Conservation (phyloP, 2,888 invertebrate genomes). For the Malthinus flaveolus region DNA sequence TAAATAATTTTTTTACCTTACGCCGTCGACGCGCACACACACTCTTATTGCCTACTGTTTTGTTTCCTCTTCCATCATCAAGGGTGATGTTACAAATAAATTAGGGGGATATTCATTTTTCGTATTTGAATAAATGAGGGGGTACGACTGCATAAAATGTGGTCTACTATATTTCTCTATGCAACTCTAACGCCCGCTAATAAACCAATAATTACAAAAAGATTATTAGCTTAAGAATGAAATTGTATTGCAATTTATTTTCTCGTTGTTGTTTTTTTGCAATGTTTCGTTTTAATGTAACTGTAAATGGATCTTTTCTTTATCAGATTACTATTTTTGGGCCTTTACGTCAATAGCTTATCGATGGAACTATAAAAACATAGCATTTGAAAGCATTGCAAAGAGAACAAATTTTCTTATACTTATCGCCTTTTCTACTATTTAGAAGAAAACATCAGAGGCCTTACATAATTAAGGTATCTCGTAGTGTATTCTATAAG, state of each 20-base stretch:
- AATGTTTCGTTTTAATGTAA: constrained; percentile 23
- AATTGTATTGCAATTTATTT: constrained; percentile 20
- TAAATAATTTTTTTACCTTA: constrained; percentile 17
- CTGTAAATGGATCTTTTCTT: constrained; percentile 26
- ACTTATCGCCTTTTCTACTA: too few relatives aligned
- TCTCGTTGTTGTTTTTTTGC: constrained; percentile 15
- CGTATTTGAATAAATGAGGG: constrained; percentile 35
- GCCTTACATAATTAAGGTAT: too few relatives aligned
- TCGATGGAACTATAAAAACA: constrained; percentile 9
- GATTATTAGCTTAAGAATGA: constrained; percentile 11
- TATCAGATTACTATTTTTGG: constrained; percentile 27
- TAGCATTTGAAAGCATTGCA: too few relatives aligned
- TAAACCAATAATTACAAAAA: constrained; percentile 23
- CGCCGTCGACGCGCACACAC: constrained; percentile 1
- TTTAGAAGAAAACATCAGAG: too few relatives aligned
- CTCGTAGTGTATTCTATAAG: too few relatives aligned
- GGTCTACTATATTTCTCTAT: constrained; percentile 2
- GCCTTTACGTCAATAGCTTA: constrained; percentile 14
- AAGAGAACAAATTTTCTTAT: too few relatives aligned
- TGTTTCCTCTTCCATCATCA: constrained; percentile 12
- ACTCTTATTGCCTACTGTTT: constrained; percentile 13
- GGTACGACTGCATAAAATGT: constrained; percentile 28
- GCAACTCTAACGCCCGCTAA: constrained; percentile 7
- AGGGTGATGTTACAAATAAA: constrained; percentile 35
- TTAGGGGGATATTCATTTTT: constrained; percentile 37